Evolutionary conservation across 2,113 vertebrate species (phyloP).

Genomic region (Arizona elegans): DNA sequence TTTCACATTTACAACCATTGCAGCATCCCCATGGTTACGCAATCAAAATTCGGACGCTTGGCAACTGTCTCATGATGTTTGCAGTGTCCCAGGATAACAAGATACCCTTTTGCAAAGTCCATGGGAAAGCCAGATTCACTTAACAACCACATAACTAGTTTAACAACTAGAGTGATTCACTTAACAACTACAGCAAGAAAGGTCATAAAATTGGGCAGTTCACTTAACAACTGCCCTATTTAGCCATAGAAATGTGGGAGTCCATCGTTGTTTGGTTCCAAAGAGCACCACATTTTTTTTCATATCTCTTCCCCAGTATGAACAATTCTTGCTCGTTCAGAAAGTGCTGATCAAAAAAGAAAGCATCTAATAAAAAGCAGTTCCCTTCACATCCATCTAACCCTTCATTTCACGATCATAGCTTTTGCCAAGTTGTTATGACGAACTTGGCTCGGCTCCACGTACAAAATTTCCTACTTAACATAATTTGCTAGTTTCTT

Average conservation of each 20-base stretch:
- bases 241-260: background rate
- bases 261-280: background rate
- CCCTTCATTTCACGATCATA: background rate
- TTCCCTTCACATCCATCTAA: background rate
- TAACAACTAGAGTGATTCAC: background rate
- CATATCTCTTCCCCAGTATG: background rate
- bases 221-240: background rate
- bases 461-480: background rate
- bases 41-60: background rate
- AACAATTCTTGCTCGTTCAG: background rate
- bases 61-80: too few species aligned
- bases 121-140: background rate
- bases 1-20: too few species aligned
- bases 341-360: background rate
- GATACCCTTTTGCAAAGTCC: background rate
- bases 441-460: background rate
- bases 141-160: background rate
- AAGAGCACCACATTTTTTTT: background rate
- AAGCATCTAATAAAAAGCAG: background rate
- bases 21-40: background rate
- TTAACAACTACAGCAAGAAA: background rate
- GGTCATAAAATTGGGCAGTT: background rate
- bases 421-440: background rate
- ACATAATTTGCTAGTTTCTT: background rate
- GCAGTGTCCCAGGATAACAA: too few species aligned